Percentiles rank a stretch among this genome's conserved stretches.
Conservation (phyloP, 1,140 invertebrate genomes). For the Musca domestica region DNA sequence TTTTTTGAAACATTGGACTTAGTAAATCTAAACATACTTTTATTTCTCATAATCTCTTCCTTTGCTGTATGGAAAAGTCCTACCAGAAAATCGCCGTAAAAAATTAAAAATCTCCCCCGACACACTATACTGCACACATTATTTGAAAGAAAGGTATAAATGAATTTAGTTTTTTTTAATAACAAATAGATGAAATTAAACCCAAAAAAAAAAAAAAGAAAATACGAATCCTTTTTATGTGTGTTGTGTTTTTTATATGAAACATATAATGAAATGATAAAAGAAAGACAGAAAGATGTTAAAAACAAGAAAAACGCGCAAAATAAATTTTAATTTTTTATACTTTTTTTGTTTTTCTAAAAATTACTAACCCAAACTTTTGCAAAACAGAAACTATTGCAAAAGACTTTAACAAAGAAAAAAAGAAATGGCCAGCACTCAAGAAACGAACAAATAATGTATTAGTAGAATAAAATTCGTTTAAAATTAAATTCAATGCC, state of each 20-base stretch:
- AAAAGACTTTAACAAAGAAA: not conserved
- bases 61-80: too few species aligned
- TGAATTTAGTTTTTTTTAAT: not conserved
- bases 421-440: too few species aligned
- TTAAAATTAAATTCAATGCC: not conserved
- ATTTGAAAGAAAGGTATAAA: not conserved
- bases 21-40: too few species aligned
- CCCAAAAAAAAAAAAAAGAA: not conserved
- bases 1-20: too few species aligned
- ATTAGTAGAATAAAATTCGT: conserved; percentile 2
- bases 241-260: conserved; percentile 11
- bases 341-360: conserved; percentile 1
- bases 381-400: not conserved
- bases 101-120: not conserved
- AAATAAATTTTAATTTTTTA: conserved; percentile 5
- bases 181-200: too few species aligned
- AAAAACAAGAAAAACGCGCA: not conserved
- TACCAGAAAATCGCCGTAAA: too few species aligned
- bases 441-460: too few species aligned
- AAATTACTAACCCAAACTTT: not conserved
- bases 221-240: conserved; percentile 22
- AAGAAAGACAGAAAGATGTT: not conserved
- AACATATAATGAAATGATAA: not conserved
- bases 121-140: conserved; percentile 7
- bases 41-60: too few species aligned